Evolutionary conservation across 2,797 vertebrate species (phyloP).

Genomic region (Etheostoma nigrum): DNA sequence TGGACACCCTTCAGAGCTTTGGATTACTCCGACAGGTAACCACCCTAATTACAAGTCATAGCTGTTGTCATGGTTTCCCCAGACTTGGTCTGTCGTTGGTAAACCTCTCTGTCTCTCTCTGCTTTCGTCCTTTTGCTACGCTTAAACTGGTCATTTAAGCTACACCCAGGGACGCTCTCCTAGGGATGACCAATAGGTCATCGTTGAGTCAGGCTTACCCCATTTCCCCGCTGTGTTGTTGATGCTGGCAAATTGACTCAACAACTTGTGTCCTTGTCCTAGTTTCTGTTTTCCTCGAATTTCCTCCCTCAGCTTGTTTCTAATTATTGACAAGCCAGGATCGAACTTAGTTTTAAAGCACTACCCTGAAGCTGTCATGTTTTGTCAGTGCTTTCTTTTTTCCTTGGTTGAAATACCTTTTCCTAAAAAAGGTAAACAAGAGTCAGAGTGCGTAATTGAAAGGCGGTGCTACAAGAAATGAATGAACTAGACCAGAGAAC

Average conservation of each 20-base stretch:
- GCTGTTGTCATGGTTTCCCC: constrained; percentile 48
- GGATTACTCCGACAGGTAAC: constrained; percentile 34
- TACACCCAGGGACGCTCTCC: constrained; percentile 21
- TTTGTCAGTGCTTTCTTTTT: constrained; percentile 30
- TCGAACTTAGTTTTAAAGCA: constrained; percentile 37
- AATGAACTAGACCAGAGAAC: constrained; percentile 27
- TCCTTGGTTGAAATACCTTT: constrained; percentile 42
- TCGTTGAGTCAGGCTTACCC: constrained; percentile 44
- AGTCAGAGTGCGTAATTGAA: constrained; percentile 39
- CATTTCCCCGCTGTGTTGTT: constrained; percentile 30
- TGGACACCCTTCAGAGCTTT: constrained; percentile 8
- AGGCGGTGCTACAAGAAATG: constrained; percentile 4
- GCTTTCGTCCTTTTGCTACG: constrained; percentile 1
- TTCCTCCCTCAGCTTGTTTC: constrained; percentile 35
- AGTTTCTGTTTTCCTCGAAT: constrained; percentile 36
- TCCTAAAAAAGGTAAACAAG: constrained; percentile 46
- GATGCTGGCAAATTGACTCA: constrained; percentile 43
- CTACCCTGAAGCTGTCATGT: constrained; percentile 43
- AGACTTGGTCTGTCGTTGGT: constrained; percentile 45
- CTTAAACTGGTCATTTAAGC: constrained; percentile 54
- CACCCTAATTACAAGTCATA: constrained; percentile 54
- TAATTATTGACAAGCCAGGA: constrained; percentile 27
- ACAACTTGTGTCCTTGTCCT: constrained; percentile 20
- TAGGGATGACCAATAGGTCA: constrained; percentile 65
- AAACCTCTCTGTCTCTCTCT: constrained; percentile 17